These are phyloP conservation scores for Hyles lineata DNA, from an alignment of 2,888 invertebrate species.

Conservation along the genomic window DNA sequence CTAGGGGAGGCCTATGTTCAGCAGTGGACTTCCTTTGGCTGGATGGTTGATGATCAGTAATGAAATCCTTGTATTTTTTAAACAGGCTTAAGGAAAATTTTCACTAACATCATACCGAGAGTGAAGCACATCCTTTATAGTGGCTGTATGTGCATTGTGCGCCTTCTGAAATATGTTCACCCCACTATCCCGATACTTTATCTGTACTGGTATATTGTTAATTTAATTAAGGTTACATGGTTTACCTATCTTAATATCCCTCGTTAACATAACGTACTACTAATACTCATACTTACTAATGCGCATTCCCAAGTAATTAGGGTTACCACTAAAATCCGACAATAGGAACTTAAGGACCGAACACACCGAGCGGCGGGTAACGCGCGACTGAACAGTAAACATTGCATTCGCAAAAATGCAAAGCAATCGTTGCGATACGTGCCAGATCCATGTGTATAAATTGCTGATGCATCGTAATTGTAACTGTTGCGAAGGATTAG, in stretches of 20 bases:
- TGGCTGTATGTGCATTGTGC: too few relatives aligned
- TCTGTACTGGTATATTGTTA: background rate
- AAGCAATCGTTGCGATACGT: slow-evolving; percentile 51
- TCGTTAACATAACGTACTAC: slow-evolving; percentile 8
- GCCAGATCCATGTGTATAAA: slow-evolving; percentile 54
- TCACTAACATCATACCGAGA: too few relatives aligned
- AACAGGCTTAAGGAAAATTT: too few relatives aligned
- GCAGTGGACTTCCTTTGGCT: too few relatives aligned
- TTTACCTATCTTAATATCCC: slow-evolving; percentile 12
- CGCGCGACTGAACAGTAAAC: slow-evolving; percentile 46
- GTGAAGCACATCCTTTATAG: too few relatives aligned
- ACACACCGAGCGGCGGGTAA: slow-evolving; percentile 42
- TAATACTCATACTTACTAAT: slow-evolving; percentile 25
- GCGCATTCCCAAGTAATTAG: slow-evolving; percentile 35
- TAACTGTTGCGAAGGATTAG: slow-evolving; percentile 50
- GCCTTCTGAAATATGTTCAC: too few relatives aligned
- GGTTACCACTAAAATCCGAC: slow-evolving; percentile 31
- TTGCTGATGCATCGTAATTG: slow-evolving; percentile 55
- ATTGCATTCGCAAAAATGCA: slow-evolving; percentile 50
- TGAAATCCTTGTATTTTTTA: too few relatives aligned
- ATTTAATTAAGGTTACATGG: background rate
- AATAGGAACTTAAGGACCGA: slow-evolving; percentile 39
- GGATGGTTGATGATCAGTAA: too few relatives aligned
- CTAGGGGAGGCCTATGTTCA: too few relatives aligned
- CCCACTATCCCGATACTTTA: too few relatives aligned